phyloP scores from a whole-genome alignment of 2,888 invertebrate species.

The Cyrtodaria siliqua region DNA sequence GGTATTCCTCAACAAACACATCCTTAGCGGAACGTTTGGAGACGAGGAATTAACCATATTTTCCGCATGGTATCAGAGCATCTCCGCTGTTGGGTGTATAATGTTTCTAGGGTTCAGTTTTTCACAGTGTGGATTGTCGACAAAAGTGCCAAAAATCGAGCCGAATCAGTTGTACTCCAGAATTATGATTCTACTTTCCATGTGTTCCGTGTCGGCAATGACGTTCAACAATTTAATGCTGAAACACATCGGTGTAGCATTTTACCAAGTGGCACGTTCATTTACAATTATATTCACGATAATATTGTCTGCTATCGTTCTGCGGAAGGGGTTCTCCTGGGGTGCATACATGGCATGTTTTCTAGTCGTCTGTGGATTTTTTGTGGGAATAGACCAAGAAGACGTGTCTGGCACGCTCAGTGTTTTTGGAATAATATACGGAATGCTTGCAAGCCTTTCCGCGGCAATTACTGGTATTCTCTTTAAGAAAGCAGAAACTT shows the following conservation, averaged over 20 bases:
- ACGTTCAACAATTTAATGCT: constrained; percentile 85
- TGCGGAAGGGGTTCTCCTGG: constrained; percentile 74
- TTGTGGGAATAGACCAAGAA: constrained; percentile 85
- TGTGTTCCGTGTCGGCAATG: constrained; percentile 80
- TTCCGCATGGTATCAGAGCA: constrained; percentile 84
- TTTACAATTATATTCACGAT: constrained; percentile 85
- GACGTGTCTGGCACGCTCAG: constrained; percentile 81
- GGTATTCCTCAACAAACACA: constrained; percentile 97
- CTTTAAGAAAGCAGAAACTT: constrained; percentile 81
- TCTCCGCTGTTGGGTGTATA: constrained; percentile 76
- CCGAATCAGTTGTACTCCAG: constrained; percentile 61
- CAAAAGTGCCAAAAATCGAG: constrained; percentile 64
- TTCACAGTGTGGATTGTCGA: constrained; percentile 18
- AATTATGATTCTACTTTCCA: constrained; percentile 78
- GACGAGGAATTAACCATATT: constrained; percentile 83
- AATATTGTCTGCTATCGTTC: constrained; percentile 79
- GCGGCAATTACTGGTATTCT: constrained; percentile 84
- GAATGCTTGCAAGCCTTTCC: constrained; percentile 83
- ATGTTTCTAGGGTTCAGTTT: constrained; percentile 42
- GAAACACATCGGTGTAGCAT: constrained; percentile 85
- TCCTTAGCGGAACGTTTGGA: constrained; percentile 85
- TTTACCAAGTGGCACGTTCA: constrained; percentile 85
- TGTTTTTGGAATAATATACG: constrained; percentile 82
- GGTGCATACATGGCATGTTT: constrained; percentile 78
- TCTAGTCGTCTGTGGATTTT: constrained; percentile 82